Percentiles rank a stretch among this genome's conserved stretches.
Evolutionary conservation across 2,113 vertebrate genomes (phyloP).

Genomic region (Crotalus helleri): DNA sequence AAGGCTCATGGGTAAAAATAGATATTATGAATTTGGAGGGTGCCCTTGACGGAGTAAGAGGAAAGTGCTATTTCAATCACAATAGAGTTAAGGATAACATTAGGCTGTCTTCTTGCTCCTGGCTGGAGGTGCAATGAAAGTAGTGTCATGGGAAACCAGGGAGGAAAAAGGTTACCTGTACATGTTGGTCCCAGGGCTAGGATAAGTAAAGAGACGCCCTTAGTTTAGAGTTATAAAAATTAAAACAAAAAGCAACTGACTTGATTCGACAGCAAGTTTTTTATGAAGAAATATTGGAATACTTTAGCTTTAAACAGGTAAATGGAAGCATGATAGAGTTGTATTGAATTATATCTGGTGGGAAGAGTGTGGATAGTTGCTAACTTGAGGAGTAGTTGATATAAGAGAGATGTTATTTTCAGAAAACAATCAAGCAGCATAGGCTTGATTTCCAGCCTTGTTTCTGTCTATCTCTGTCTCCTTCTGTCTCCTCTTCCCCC

Average conservation of each 20-base stretch:
- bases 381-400: background rate
- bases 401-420: background rate
- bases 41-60: background rate
- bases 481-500: background rate
- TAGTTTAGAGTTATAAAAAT: background rate
- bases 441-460: background rate
- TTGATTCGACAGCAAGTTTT: background rate
- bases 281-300: background rate
- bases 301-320: background rate
- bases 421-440: background rate
- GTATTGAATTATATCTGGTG: background rate
- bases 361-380: background rate
- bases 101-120: background rate
- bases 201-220: background rate
- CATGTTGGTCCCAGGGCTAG: background rate
- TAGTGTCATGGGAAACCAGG: background rate
- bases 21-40: background rate
- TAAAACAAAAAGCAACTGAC: background rate
- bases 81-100: background rate
- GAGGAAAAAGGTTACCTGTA: background rate
- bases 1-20: background rate
- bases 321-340: background rate
- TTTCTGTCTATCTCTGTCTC: background rate
- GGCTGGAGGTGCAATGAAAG: background rate
- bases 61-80: background rate